Conservation (phyloP, 1,140 invertebrate species). For the Eumeta japonica region DNA sequence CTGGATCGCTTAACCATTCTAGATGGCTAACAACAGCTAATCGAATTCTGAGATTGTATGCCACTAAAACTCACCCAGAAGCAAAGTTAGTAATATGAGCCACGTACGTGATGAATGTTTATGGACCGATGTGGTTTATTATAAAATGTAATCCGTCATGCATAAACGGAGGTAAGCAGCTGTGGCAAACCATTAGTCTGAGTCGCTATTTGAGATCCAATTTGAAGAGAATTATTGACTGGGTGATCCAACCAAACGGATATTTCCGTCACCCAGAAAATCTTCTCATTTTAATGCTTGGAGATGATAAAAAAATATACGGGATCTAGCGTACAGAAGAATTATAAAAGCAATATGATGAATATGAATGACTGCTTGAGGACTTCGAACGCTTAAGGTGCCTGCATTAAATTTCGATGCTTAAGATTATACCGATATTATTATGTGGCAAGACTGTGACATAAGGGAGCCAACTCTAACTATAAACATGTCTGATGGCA, state of each 20-base stretch:
- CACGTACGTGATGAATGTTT: no score
- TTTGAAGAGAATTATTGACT: slow-evolving; percentile 9
- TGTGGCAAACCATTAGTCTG: no score
- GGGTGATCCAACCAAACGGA: slow-evolving; percentile 11
- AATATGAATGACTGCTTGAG: no score
- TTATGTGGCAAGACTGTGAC: slow-evolving; percentile 11
- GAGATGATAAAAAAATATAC: slow-evolving; percentile 6
- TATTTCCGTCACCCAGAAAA: no score
- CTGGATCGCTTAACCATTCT: slow-evolving; percentile 13
- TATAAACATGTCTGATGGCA: slow-evolving; percentile 2
- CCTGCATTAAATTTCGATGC: no score
- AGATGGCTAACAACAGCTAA: no score
- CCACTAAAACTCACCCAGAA: slow-evolving; percentile 4
- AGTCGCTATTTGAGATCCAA: no score
- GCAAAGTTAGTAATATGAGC: slow-evolving; percentile 8
- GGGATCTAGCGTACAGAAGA: slow-evolving; percentile 10
- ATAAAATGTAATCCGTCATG: slow-evolving; percentile 14
- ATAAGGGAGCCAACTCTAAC: slow-evolving; percentile 9
- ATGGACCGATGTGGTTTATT: slow-evolving; percentile 14
- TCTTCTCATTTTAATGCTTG: no score
- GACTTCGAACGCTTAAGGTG: slow-evolving; percentile 10
- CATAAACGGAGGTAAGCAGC: no score
- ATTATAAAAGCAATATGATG: no score
- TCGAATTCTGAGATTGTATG: no score
- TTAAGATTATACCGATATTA: no score